Base-by-base conservation (phyloP, 1,140 invertebrate species). In the Doryteuthis pealeii region DNA sequence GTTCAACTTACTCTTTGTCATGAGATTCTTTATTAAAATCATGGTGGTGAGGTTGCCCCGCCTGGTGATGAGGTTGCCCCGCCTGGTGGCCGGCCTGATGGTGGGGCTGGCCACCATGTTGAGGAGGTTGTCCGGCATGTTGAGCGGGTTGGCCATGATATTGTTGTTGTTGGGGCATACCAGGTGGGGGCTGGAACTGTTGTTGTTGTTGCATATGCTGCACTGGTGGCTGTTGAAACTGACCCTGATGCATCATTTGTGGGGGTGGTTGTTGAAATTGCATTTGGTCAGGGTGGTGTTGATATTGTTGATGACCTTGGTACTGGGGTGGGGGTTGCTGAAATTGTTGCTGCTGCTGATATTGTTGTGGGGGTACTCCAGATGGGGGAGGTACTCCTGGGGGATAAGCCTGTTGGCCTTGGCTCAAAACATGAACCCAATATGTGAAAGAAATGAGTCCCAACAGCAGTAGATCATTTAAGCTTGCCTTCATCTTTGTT, bases 281-380 rank as follows among this genome's bases (percentile, higher is more conserved):
- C 54, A n/a, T 22, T 22, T 58, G 18, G 6, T 28, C 10, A 58
- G 54, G 5, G 0, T 2, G 54, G 0, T 58, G 54, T 1, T 58
- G 54, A 28, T 58, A 5, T 28, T 58, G 54, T 58, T 10, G 54
- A 6, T 10, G 18, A 0, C 18, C 10, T 22, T 58, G 54, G 10
- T 58, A 6, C 1, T 28, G 22, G 18, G 10, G 26, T 6, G 10
- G 54, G 0, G 10, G 54, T 35, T 71, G 71, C 68, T 78, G 77
- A 31, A 68, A 74, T 73, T 58, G 74, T 30, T 78, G 75, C 28
- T 81, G 75, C 28, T 73, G 73, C 65, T 77, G 77, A 30, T 78
- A 75, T 22, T 71, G 71, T 67, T 72, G 74, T 66, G 74, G 76
- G 33, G 76, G 78, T 1, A 79, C 74, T 26, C 76, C 76, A 33